These are phyloP conservation scores for Neotoxoptera formosana DNA, from an alignment of 1,140 invertebrate species.

Conservation along the genomic window DNA sequence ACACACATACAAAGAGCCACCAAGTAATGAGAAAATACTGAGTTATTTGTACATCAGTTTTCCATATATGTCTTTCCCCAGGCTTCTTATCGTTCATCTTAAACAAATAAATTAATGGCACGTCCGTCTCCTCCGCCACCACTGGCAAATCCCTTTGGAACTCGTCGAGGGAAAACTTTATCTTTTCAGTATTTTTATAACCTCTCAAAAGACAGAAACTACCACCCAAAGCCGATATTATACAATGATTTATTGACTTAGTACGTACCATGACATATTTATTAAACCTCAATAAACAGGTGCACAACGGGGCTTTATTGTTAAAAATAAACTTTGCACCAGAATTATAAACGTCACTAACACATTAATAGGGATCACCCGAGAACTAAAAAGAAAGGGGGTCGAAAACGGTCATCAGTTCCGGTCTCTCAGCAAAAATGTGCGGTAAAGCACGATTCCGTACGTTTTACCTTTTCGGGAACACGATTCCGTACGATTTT, in stretches of 20 bases:
- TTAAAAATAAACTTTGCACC: background rate
- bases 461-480: no score
- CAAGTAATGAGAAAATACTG: slow-evolving; percentile 42
- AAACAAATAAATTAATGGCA: slow-evolving; percentile 51
- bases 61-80: slow-evolving; percentile 36
- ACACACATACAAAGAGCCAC: background rate
- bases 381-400: background rate
- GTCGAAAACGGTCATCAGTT: no score
- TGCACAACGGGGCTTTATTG: background rate
- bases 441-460: no score
- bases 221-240: slow-evolving; percentile 9
- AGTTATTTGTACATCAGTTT: slow-evolving; percentile 49
- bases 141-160: slow-evolving; percentile 33
- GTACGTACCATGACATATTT: background rate
- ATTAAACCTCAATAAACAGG: background rate
- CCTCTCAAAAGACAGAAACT: slow-evolving; percentile 21
- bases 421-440: no score
- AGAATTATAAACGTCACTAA: background rate
- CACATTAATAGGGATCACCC: background rate
- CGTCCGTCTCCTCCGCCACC: background rate
- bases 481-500: no score
- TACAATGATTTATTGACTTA: slow-evolving; percentile 25
- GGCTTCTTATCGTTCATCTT: slow-evolving; percentile 45
- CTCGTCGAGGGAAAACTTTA: slow-evolving; percentile 37
- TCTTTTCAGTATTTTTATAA: slow-evolving; percentile 49